These are phyloP conservation scores for Cavia aperea DNA, from an alignment of 2,113 vertebrate genomes.

Conservation along the genomic window DNA sequence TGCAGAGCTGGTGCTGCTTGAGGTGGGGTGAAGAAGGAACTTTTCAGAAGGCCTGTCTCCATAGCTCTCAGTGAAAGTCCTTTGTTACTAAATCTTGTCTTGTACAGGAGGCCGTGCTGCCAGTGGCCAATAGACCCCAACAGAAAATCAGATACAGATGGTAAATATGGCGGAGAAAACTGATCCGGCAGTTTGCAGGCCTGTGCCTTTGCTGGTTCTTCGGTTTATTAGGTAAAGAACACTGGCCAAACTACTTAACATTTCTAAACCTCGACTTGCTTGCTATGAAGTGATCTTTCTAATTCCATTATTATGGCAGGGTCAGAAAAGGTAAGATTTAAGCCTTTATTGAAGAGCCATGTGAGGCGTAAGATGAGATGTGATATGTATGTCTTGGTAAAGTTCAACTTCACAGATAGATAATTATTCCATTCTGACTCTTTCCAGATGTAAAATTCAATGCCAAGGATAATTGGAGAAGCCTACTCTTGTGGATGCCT, in stretches of 20 bases:
- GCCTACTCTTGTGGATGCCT: not conserved
- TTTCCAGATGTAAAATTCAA: not conserved
- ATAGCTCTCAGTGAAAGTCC: not conserved
- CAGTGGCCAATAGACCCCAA: not conserved
- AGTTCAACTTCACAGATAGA: not conserved
- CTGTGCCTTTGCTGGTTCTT: not conserved
- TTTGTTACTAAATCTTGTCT: not conserved
- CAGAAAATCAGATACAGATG: not conserved
- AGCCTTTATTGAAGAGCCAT: not conserved
- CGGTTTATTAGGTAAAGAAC: not conserved
- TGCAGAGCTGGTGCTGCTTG: not conserved
- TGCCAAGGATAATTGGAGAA: not conserved
- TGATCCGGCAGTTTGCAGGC: not conserved
- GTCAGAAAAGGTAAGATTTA: not conserved
- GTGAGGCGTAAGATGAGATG: not conserved
- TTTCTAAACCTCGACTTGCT: not conserved
- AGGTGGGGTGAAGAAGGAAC: not conserved
- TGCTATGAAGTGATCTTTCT: not conserved
- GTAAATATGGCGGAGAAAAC: not conserved
- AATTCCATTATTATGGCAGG: not conserved
- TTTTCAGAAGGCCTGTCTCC: not conserved
- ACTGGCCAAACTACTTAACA: not conserved
- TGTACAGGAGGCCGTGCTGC: not conserved
- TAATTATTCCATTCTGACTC: not conserved
- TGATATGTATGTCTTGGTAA: not conserved